Evolutionary conservation across 2,797 vertebrate genomes (phyloP).

Genomic region (Siniperca scherzeri): DNA sequence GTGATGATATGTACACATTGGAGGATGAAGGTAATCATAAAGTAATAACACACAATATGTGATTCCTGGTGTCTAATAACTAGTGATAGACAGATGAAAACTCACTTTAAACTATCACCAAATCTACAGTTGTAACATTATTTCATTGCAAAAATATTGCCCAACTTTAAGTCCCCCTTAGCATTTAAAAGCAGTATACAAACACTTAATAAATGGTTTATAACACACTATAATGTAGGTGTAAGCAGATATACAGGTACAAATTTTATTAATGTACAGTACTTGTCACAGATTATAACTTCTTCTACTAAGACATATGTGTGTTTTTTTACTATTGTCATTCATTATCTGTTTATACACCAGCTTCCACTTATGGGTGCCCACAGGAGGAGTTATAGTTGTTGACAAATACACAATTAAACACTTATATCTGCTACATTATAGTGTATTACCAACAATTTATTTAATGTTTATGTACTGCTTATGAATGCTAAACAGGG

Average conservation of each 20-base stretch:
- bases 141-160: background rate
- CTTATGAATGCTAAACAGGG: background rate
- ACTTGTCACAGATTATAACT: background rate
- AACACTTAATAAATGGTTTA: background rate
- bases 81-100: background rate
- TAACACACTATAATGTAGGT: background rate
- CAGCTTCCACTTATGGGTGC: background rate
- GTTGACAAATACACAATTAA: background rate
- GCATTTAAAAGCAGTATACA: background rate
- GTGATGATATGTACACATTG: slow-evolving; percentile 6
- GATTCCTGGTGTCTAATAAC: background rate
- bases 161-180: background rate
- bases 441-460: background rate
- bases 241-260: background rate
- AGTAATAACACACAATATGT: background rate
- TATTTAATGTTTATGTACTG: background rate
- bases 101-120: background rate
- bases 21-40: background rate
- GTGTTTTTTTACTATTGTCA: background rate
- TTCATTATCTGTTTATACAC: background rate
- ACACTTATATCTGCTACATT: background rate
- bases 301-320: background rate
- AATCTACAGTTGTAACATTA: background rate
- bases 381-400: too few species aligned
- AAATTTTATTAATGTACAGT: background rate